Evolutionary conservation across 1,140 invertebrate species (phyloP).

Genomic region (Formica selysi): DNA sequence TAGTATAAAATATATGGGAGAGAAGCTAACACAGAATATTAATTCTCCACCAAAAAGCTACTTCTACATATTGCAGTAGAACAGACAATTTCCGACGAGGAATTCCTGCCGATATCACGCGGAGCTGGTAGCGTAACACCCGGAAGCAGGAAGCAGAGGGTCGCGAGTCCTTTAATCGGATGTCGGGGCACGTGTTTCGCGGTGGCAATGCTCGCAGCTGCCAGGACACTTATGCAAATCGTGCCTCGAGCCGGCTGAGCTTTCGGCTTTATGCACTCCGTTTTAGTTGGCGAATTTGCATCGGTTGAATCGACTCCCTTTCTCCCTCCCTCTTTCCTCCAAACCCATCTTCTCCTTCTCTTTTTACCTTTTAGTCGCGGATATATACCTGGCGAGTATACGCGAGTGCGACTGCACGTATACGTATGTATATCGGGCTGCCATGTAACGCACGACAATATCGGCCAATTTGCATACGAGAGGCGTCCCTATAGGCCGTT

Average conservation of each 20-base stretch:
- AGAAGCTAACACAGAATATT: neutral
- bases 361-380: constrained; percentile 73
- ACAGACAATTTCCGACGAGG: constrained; percentile 49
- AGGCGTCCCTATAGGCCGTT: constrained; percentile 72
- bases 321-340: constrained; percentile 58
- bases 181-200: constrained; percentile 82
- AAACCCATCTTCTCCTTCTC: constrained; percentile 62
- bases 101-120: constrained; percentile 47
- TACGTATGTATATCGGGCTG: constrained; percentile 64
- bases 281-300: constrained; percentile 83
- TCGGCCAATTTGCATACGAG: constrained; percentile 83
- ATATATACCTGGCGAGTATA: constrained; percentile 72
- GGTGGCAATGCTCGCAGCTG: constrained; percentile 80
- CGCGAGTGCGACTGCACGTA: constrained; percentile 54
- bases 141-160: constrained; percentile 75
- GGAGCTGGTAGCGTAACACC: constrained; percentile 67
- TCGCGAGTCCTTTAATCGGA: constrained; percentile 81
- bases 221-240: constrained; percentile 85
- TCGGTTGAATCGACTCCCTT: constrained; percentile 79
- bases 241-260: constrained; percentile 80
- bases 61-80: neutral
- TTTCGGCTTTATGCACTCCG: constrained; percentile 82
- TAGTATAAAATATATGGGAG: neutral
- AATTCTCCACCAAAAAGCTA: constrained; percentile 15
- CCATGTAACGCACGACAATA: constrained; percentile 81